A percentile compares a stretch with the other conserved stretches of the same genome.
Conservation (phyloP, 1,140 invertebrate genomes). For the Oedothorax gibbosus region DNA sequence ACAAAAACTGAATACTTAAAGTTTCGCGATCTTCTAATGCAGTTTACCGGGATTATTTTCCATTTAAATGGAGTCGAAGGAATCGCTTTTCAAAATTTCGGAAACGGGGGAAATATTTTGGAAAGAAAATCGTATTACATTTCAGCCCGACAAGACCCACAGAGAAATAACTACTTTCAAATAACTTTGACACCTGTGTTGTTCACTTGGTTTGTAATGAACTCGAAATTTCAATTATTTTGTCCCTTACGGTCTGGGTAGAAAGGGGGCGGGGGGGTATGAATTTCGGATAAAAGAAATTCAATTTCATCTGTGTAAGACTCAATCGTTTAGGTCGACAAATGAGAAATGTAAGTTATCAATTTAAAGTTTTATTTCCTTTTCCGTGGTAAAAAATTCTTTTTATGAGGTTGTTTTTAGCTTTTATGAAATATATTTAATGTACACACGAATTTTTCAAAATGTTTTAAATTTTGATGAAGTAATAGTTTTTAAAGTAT, state of each 20-base stretch:
- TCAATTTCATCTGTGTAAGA: constrained; percentile 19
- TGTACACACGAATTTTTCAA: too few species aligned
- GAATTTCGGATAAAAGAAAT: constrained; percentile 31
- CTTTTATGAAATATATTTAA: too few species aligned
- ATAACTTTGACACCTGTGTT: constrained; percentile 33
- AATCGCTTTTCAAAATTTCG: neutral
- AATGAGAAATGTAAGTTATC: constrained; percentile 26
- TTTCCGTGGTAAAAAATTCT: too few species aligned
- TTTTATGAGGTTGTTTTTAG: too few species aligned
- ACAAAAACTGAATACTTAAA: too few species aligned
- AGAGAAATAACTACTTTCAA: neutral
- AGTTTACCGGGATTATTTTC: constrained; percentile 16
- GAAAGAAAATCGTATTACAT: neutral
- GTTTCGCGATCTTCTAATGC: neutral
- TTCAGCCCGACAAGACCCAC: too few species aligned
- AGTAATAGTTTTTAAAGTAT: too few species aligned
- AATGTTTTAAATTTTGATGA: too few species aligned
- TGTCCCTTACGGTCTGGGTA: neutral
- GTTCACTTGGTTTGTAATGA: constrained; percentile 13
- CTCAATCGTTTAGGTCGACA: constrained; percentile 1
- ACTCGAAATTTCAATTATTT: constrained; percentile 41
- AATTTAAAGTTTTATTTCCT: too few species aligned
- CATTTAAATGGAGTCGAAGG: neutral
- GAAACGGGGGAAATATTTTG: neutral
- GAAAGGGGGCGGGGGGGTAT: neutral